phyloP scores from a whole-genome alignment of 2,888 invertebrate genomes.

The Lycaena phlaeas region DNA sequence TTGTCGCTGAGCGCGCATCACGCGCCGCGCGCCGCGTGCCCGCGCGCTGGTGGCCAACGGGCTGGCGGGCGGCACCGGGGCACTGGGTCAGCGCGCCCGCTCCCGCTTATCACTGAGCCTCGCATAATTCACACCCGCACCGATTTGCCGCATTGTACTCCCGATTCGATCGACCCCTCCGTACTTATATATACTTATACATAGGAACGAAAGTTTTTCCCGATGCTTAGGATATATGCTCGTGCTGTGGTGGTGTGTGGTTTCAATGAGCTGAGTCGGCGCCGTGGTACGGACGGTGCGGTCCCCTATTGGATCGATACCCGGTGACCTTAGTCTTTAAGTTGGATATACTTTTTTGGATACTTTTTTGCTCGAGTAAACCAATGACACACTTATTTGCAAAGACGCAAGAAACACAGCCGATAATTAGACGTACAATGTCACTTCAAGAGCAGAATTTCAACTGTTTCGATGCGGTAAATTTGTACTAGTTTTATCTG shows the following conservation, averaged over 20 bases:
- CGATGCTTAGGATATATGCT: no score
- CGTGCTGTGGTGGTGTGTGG: conserved; percentile 15
- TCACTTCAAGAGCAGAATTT: conserved; percentile 1
- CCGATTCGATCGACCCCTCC: conserved; percentile 52
- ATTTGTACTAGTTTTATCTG: background rate
- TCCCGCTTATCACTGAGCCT: conserved; percentile 20
- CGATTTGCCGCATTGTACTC: conserved; percentile 58
- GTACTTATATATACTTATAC: conserved; percentile 13
- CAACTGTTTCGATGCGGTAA: background rate
- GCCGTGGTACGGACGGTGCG: conserved; percentile 24
- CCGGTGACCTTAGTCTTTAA: conserved; percentile 48
- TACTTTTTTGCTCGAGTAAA: background rate
- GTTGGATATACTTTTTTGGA: conserved; percentile 14
- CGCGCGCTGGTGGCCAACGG: conserved; percentile 20
- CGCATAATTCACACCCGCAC: conserved; percentile 17
- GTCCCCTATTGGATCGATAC: conserved; percentile 60
- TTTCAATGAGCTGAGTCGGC: conserved; percentile 20
- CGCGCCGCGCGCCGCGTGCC: conserved; percentile 28
- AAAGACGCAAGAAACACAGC: background rate
- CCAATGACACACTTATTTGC: background rate
- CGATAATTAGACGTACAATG: background rate
- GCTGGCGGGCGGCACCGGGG: conserved; percentile 15
- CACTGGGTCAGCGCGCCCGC: conserved; percentile 29
- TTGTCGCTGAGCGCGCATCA: conserved; percentile 24
- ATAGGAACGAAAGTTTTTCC: no score